phyloP scores from a whole-genome alignment of 2,888 invertebrate genomes.

The Orgyia antiqua region DNA sequence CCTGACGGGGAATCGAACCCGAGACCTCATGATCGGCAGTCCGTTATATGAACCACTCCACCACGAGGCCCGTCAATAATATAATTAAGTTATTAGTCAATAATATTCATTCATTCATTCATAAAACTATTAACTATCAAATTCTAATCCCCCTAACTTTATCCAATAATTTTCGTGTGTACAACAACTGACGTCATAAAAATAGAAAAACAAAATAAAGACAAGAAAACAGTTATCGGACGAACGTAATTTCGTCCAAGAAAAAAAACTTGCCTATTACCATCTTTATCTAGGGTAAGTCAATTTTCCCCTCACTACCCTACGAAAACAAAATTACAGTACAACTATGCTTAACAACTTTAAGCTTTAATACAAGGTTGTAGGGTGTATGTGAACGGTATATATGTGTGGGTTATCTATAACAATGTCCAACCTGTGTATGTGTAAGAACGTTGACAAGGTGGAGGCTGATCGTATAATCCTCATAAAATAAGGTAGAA shows the following conservation, averaged over 20 bases:
- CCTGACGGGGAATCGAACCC: no score
- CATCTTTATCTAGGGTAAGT: constrained; percentile 73
- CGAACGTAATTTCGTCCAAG: constrained; percentile 56
- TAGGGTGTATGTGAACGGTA: constrained; percentile 19
- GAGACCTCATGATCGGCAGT: no score
- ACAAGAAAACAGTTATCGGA: constrained; percentile 62
- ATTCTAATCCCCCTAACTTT: constrained; percentile 19
- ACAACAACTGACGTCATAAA: constrained; percentile 25
- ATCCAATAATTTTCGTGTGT: constrained; percentile 18
- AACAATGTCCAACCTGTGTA: constrained; percentile 68
- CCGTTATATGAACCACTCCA: no score
- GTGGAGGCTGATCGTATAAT: constrained; percentile 74
- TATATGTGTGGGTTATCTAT: constrained; percentile 25
- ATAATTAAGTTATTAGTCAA: no score
- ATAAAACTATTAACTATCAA: no score
- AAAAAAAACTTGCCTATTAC: constrained; percentile 60
- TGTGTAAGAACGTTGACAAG: constrained; percentile 72
- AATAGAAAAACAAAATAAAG: constrained; percentile 57
- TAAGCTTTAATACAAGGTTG: constrained; percentile 16
- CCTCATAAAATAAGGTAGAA: constrained; percentile 73
- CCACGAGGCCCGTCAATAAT: no score
- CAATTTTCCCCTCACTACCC: constrained; percentile 65
- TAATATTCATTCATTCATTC: no score
- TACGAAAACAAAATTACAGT: constrained; percentile 22
- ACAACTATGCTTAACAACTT: constrained; percentile 9